phyloP scores from a whole-genome alignment of 92 coral and sea anemone species.

The Parazoanthus atlanticus region DNA sequence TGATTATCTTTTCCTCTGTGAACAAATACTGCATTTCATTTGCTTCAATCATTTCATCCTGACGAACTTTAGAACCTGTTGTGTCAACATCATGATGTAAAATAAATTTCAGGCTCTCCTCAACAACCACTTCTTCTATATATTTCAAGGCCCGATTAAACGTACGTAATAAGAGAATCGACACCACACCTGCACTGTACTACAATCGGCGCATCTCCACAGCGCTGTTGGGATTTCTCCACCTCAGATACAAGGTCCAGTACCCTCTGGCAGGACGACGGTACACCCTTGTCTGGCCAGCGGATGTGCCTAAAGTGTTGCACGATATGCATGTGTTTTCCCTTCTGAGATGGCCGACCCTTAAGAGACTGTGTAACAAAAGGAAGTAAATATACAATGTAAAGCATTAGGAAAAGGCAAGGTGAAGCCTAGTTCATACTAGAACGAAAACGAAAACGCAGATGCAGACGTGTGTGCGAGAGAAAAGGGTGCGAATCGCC shows the following conservation, averaged over 20 bases:
- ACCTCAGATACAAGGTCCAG: constrained; percentile 58
- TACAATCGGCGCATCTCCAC: constrained; percentile 62
- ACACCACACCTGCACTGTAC: constrained; percentile 75
- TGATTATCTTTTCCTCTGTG: no score
- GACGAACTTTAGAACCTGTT: no score
- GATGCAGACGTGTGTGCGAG: no score
- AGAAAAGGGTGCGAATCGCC: no score
- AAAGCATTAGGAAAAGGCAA: no score
- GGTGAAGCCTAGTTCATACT: no score
- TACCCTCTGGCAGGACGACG: constrained; percentile 55
- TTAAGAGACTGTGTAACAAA: constrained; percentile 4
- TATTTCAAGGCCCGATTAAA: background rate
- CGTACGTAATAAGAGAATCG: background rate
- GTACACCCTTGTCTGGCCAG: constrained; percentile 67
- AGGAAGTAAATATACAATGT: no score
- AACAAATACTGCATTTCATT: no score
- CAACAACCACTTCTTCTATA: background rate
- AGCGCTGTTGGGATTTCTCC: constrained; percentile 59
- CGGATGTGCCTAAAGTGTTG: constrained; percentile 62
- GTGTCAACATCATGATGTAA: no score
- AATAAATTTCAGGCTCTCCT: background rate
- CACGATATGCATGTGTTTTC: constrained; percentile 30
- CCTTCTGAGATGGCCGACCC: constrained; percentile 2
- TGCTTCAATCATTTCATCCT: no score
- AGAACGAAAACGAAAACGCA: no score